These are phyloP conservation scores for Ectropis grisescens DNA, from an alignment of 1,140 invertebrate species.

Conservation along the genomic window DNA sequence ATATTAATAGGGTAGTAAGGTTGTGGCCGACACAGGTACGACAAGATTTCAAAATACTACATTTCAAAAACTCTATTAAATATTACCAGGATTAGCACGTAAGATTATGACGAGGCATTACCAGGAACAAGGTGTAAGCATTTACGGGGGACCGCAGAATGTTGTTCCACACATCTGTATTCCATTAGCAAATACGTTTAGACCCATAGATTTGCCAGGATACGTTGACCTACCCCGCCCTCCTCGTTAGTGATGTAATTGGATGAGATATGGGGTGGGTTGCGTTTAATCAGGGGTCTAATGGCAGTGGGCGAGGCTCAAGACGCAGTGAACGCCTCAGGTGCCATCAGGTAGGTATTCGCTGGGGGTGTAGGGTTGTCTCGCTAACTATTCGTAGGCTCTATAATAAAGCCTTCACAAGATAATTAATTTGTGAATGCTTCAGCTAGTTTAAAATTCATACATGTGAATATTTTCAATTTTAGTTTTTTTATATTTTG, in stretches of 20 bases:
- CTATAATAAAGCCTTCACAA: too few species aligned
- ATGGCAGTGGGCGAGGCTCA: constrained; percentile 30
- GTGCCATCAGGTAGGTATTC: constrained; percentile 50
- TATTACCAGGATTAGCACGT: too few species aligned
- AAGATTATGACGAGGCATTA: too few species aligned
- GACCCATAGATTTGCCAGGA: constrained; percentile 33
- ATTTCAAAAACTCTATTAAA: too few species aligned
- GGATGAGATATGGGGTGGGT: constrained; percentile 25
- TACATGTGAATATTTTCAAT: too few species aligned
- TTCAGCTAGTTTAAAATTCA: too few species aligned
- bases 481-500: too few species aligned
- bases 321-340: constrained; percentile 55
- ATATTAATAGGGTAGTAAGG: too few species aligned
- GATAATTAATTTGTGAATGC: too few species aligned
- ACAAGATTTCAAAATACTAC: too few species aligned
- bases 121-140: constrained; percentile 28
- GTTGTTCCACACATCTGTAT: constrained; percentile 55
- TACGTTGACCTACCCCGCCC: constrained; percentile 20
- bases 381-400: too few species aligned
- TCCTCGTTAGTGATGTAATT: constrained; percentile 20
- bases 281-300: constrained; percentile 42
- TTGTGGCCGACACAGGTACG: too few species aligned
- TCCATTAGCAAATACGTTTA: constrained; percentile 60
- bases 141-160: constrained; percentile 39
- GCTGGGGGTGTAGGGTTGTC: constrained; percentile 29